Evolutionary conservation across 2,113 vertebrate genomes (phyloP).

Genomic region (Centropus unirufus): DNA sequence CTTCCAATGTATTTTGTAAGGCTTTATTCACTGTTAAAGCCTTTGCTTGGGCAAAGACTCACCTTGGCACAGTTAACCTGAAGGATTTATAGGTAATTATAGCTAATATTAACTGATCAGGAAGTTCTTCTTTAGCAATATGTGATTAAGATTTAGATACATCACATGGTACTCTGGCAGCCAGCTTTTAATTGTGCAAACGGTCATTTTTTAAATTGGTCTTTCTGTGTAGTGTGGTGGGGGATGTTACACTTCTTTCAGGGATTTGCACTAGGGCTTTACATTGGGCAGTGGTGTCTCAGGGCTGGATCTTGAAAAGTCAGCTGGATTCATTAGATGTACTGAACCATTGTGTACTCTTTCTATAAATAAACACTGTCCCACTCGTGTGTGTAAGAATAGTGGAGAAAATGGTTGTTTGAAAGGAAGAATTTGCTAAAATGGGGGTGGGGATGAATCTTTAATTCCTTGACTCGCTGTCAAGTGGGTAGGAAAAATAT

Average conservation of each 20-base stretch:
- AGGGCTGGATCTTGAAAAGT: background rate
- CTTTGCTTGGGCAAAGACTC: background rate
- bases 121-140: background rate
- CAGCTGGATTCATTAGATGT: background rate
- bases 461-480: background rate
- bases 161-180: background rate
- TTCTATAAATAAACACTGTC: background rate
- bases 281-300: rapidly evolving
- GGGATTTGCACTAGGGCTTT: background rate
- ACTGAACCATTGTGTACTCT: background rate
- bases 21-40: background rate
- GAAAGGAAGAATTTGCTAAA: background rate
- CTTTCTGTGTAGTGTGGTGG: background rate
- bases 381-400: background rate
- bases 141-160: background rate
- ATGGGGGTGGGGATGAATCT: background rate
- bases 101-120: background rate
- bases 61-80: background rate
- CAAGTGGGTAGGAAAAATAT: background rate
- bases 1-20: background rate
- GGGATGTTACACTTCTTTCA: background rate
- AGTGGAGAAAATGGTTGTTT: background rate
- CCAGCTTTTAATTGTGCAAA: background rate
- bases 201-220: background rate
- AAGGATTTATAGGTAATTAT: background rate